A percentile compares a stretch with the other conserved stretches of the same genome.
Evolutionary conservation across 2,888 invertebrate genomes (phyloP).

Genomic region (Dastarcus helophoroides): DNA sequence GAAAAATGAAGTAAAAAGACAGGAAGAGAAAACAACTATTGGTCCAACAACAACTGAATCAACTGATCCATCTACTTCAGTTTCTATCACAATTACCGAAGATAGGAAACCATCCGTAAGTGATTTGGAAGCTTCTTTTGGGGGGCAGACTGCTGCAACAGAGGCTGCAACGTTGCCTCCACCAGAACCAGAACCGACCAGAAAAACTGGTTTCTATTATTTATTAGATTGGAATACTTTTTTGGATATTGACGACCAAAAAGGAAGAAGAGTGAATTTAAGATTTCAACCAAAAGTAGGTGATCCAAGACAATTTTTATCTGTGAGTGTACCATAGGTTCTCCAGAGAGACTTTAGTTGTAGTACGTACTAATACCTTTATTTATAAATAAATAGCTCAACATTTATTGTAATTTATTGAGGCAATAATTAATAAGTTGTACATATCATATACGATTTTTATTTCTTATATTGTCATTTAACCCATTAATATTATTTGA

Average conservation of each 20-base stretch:
- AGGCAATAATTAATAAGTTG: too few relatives aligned
- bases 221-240: conserved; percentile 80
- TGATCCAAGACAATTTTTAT: conserved; percentile 65
- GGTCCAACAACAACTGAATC: conserved; percentile 10
- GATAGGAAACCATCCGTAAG: conserved; percentile 41
- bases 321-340: conserved; percentile 56
- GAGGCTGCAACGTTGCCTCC: conserved; percentile 40
- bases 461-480: background rate
- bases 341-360: background rate
- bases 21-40: conserved; percentile 4
- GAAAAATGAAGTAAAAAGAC: conserved; percentile 43
- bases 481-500: background rate
- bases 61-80: conserved; percentile 12
- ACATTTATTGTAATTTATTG: too few relatives aligned
- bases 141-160: conserved; percentile 46
- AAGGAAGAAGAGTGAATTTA: conserved; percentile 59
- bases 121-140: conserved; percentile 69
- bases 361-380: too few relatives aligned
- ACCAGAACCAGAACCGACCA: conserved; percentile 53
- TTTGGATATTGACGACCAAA: conserved; percentile 69
- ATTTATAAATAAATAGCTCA: too few relatives aligned
- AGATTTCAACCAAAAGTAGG: conserved; percentile 72
- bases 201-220: conserved; percentile 71
- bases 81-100: conserved; percentile 21
- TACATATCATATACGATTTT: too few relatives aligned